A percentile compares a stretch with the other conserved stretches of the same genome.
Conservation (phyloP, 2,797 vertebrate species). For the Avahi laniger region DNA sequence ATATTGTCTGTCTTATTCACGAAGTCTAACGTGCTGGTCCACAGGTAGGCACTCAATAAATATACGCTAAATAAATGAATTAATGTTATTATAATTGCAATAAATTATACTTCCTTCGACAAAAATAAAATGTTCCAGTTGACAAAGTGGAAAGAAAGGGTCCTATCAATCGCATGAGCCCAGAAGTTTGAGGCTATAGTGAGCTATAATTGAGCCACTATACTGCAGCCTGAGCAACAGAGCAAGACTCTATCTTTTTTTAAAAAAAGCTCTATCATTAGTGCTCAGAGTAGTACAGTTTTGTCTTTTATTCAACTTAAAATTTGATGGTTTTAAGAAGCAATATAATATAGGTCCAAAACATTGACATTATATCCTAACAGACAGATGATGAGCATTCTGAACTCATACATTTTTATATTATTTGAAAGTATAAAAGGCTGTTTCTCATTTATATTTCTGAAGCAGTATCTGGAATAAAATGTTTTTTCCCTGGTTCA, state of each 20-base stretch:
- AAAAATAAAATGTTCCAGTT: neutral
- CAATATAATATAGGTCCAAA: neutral
- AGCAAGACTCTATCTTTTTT: neutral
- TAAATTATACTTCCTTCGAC: neutral
- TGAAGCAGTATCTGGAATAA: slow-evolving; percentile 39
- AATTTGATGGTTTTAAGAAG: slow-evolving; percentile 20
- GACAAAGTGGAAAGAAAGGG: neutral
- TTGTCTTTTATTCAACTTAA: slow-evolving; percentile 9
- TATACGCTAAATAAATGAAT: neutral
- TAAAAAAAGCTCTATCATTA: neutral
- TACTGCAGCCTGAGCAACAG: neutral
- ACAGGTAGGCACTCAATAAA: neutral
- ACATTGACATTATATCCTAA: neutral
- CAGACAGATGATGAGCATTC: neutral
- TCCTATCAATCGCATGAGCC: neutral
- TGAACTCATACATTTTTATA: slow-evolving; percentile 49
- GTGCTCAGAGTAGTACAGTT: neutral
- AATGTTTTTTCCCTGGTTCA: neutral
- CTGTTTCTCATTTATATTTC: slow-evolving; percentile 64
- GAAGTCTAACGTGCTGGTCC: neutral
- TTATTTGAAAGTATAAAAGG: slow-evolving; percentile 56
- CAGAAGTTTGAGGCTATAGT: neutral
- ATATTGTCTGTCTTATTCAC: neutral
- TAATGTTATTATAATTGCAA: neutral
- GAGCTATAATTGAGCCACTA: neutral